A percentile compares a stretch with the other conserved stretches of the same genome.
Conservation (phyloP, 2,113 vertebrate species). For the Rallus limicola region DNA sequence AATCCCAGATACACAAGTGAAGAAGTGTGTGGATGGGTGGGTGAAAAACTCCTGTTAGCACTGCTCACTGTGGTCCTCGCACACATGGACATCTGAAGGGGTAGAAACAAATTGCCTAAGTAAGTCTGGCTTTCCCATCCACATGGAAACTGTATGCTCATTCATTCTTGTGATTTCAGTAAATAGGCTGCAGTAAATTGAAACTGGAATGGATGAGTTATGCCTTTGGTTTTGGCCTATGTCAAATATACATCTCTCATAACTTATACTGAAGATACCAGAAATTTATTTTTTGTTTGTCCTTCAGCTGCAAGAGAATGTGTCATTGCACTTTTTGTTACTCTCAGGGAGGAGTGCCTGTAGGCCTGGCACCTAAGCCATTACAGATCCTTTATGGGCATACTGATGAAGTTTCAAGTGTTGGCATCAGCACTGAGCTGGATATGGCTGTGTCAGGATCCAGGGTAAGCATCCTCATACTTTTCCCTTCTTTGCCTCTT, state of each 20-base stretch:
- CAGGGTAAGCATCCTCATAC: constrained; percentile 75
- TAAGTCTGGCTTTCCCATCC: neutral
- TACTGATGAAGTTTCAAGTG: constrained; percentile 89
- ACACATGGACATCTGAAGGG: neutral
- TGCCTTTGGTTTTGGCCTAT: neutral
- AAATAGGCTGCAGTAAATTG: neutral
- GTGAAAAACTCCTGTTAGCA: neutral
- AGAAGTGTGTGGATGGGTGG: neutral
- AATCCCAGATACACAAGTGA: neutral
- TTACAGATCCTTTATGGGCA: constrained; percentile 95
- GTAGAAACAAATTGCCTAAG: neutral
- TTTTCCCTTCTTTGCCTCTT: neutral
- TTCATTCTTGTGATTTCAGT: neutral
- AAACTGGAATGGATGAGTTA: neutral
- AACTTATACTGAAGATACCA: neutral
- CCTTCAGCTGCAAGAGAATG: constrained; percentile 53
- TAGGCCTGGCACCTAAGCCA: constrained; percentile 88
- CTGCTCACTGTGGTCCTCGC: neutral
- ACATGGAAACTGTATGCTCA: neutral
- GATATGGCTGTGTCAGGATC: constrained; percentile 96
- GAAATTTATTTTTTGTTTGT: constrained; percentile 29
- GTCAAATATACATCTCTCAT: neutral
- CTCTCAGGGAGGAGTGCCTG: constrained; percentile 85
- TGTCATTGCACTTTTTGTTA: constrained; percentile 66
- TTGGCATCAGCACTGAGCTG: constrained; percentile 93